Evolutionary conservation across 1,140 invertebrate species (phyloP), one percentile per base, ranked within the genome.

Genomic region (Apis dorsata): DNA sequence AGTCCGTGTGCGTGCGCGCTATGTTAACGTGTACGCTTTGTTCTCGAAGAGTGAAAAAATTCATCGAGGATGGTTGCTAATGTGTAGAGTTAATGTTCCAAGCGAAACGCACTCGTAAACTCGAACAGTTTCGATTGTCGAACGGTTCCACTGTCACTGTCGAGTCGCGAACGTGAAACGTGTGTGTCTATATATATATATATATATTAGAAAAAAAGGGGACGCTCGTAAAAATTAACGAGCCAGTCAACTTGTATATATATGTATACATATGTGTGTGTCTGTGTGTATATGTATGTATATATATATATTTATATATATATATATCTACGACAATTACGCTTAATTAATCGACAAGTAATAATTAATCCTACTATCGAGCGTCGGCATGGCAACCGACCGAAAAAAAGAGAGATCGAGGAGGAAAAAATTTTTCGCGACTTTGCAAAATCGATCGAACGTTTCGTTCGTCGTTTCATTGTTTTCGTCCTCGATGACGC

Each of bases 401-500:
- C 44, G 57, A 72, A 60, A 60, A 51, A 85, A 51, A 85, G 55
- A 84, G 24, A 80, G 13, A 34, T 63, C 63, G 59, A 77, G 59
- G 60, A 81, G 72, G 55, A 85, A 75, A 81, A 59, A 44, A 63
- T 70, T 24, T 53, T 60, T n/a, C 34, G 44, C 34, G 5, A 13
- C 28, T 55, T 1, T 3, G 12, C 57, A 7, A 65, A 12, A 21
- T 53, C 10, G 17, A 5, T 24, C 19, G 19, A 0, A 9, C 0
- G 0, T 49, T 19, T 44, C 34, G 34, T 19, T 55, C 53, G n/a
- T n/a, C 53, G 63, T 44, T 44, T 44, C 21, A 55, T 51, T 57
- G 44, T 78, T 68, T 44, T 53, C 80, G 79, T 81, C 86, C 84
- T 86, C 83, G 87, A 90, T 88, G 79, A 89, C 83, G 88, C 83